These are phyloP conservation scores for Macropus fuliginosus DNA, from an alignment of 2,797 vertebrate genomes.

Conservation along the genomic window DNA sequence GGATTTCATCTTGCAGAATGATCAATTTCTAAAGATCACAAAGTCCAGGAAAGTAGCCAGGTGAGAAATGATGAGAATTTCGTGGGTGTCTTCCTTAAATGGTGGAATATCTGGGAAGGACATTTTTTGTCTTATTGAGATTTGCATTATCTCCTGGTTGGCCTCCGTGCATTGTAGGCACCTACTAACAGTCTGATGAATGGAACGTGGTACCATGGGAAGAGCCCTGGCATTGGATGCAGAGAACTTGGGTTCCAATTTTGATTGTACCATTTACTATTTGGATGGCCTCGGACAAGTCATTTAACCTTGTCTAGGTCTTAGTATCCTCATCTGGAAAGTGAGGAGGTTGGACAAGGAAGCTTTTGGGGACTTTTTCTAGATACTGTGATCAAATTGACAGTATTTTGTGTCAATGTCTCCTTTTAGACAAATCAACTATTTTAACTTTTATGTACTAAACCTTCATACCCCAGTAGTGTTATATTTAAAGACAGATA, in stretches of 20 bases:
- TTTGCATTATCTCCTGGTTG: background rate
- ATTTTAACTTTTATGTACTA: conserved; percentile 51
- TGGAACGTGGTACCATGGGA: background rate
- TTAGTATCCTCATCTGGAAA: background rate
- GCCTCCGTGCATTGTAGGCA: background rate
- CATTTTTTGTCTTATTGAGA: background rate
- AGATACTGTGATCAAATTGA: background rate
- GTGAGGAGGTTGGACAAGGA: background rate
- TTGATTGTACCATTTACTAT: background rate
- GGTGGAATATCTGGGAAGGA: background rate
- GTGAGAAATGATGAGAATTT: background rate
- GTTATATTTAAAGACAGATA: background rate
- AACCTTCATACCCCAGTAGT: background rate
- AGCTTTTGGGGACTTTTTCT: background rate
- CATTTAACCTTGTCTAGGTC: background rate
- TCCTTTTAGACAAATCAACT: conserved; percentile 37
- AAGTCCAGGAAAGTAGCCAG: background rate
- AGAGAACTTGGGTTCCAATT: background rate
- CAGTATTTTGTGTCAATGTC: conserved; percentile 34
- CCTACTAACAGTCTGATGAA: background rate
- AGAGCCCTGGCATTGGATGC: background rate
- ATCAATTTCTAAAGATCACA: background rate
- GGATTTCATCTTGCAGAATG: background rate
- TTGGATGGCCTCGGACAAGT: background rate
- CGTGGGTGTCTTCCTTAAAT: background rate